Conservation (phyloP, 2,888 invertebrate genomes). For the Erpobdella octoculata region DNA sequence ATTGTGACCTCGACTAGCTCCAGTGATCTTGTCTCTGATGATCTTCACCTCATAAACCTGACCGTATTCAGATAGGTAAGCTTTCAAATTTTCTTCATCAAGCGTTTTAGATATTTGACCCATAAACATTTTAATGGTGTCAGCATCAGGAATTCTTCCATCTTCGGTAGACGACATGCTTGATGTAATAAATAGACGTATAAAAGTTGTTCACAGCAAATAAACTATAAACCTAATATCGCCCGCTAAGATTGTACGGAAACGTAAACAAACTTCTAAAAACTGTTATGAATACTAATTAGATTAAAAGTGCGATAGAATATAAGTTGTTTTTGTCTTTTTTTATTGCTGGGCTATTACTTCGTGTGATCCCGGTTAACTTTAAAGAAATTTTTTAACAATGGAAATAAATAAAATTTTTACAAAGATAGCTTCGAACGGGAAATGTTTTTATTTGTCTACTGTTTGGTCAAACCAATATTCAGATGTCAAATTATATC, state of each 20-base stretch:
- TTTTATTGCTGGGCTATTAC: neutral
- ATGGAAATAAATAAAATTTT: neutral
- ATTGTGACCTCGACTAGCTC: slow-evolving; percentile 27
- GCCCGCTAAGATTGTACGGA: too few species aligned
- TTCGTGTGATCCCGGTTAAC: too few species aligned
- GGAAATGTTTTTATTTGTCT: neutral
- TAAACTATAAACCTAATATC: too few species aligned
- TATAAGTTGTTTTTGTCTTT: neutral
- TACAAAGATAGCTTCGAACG: neutral
- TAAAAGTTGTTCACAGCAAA: neutral
- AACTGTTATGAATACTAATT: neutral
- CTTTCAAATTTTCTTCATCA: slow-evolving; percentile 28
- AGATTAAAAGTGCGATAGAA: neutral
- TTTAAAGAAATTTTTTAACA: too few species aligned
- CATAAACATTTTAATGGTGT: slow-evolving; percentile 32
- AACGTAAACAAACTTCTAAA: neutral
- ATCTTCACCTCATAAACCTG: slow-evolving; percentile 29
- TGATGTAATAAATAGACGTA: neutral
- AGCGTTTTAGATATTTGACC: slow-evolving; percentile 30
- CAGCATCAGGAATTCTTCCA: slow-evolving; percentile 26
- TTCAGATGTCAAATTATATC: neutral
- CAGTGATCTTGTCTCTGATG: slow-evolving; percentile 23
- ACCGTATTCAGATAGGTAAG: slow-evolving; percentile 27
- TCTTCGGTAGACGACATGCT: too few species aligned
- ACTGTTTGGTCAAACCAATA: neutral